Evolutionary conservation across 2,113 vertebrate genomes (phyloP).

Genomic region (Thunnus thynnus): DNA sequence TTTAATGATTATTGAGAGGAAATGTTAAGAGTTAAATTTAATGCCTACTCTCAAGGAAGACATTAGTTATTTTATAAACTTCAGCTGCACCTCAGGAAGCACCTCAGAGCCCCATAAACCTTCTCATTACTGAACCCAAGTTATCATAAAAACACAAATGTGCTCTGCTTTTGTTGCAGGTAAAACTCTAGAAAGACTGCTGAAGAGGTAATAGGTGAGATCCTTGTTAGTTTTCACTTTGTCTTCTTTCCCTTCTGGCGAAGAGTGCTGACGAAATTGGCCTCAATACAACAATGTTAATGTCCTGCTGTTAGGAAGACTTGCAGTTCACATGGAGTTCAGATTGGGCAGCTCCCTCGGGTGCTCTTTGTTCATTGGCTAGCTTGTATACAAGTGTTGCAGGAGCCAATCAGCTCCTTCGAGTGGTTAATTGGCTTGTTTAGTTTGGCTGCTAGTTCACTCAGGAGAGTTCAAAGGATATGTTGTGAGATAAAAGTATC

Average conservation of each 20-base stretch:
- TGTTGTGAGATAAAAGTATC: too few relatives aligned
- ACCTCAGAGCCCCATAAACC: background rate
- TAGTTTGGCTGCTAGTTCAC: too few relatives aligned
- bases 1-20: too few relatives aligned
- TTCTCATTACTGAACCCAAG: conserved; percentile 11
- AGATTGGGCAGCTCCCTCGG: too few relatives aligned
- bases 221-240: background rate
- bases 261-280: background rate
- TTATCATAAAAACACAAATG: background rate
- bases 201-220: background rate
- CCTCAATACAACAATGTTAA: background rate
- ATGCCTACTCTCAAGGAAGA: background rate
- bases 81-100: background rate
- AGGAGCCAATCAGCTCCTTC: too few relatives aligned
- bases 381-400: too few relatives aligned
- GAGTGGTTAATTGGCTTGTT: too few relatives aligned
- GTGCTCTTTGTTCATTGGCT: too few relatives aligned
- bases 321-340: too few relatives aligned
- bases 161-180: background rate
- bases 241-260: background rate
- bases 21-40: background rate
- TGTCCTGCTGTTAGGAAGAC: background rate
- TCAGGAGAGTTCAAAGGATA: too few relatives aligned
- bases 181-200: background rate
- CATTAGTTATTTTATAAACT: background rate